These are phyloP conservation scores for Globicephala melas DNA, from an alignment of 2,113 vertebrate species.

Conservation along the genomic window DNA sequence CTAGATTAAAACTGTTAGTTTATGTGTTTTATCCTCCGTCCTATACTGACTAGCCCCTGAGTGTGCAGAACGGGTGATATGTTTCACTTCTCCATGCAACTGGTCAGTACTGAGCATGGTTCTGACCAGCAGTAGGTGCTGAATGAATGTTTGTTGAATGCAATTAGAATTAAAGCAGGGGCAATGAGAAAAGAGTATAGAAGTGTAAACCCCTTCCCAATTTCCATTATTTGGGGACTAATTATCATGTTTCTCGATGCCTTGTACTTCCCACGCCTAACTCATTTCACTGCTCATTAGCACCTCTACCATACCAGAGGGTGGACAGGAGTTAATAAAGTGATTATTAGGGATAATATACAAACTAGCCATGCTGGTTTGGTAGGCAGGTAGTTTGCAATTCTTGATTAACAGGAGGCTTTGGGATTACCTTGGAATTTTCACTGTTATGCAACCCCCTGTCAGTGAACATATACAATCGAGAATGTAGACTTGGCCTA, in stretches of 20 bases:
- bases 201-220: not conserved
- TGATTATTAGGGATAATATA: slow-evolving; percentile 18
- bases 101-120: not conserved
- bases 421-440: not conserved
- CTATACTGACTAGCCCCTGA: not conserved
- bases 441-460: fast-evolving
- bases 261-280: not conserved
- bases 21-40: not conserved
- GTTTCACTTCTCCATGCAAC: not conserved
- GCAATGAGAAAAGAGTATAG: not conserved
- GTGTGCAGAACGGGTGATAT: not conserved
- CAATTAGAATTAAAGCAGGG: not conserved
- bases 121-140: not conserved
- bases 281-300: slow-evolving; percentile 58
- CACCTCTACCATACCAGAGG: slow-evolving; percentile 41
- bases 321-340: slow-evolving; percentile 46
- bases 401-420: slow-evolving; percentile 58
- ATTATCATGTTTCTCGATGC: slow-evolving; percentile 32
- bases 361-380: slow-evolving; percentile 31
- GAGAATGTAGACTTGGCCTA: not conserved
- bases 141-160: not conserved
- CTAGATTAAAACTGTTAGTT: not conserved
- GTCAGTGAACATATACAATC: not conserved
- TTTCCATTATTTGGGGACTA: slow-evolving; percentile 21
- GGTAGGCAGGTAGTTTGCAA: slow-evolving; percentile 25